These are phyloP conservation scores for Hucho hucho DNA, from an alignment of 2,113 vertebrate species.

Conservation along the genomic window DNA sequence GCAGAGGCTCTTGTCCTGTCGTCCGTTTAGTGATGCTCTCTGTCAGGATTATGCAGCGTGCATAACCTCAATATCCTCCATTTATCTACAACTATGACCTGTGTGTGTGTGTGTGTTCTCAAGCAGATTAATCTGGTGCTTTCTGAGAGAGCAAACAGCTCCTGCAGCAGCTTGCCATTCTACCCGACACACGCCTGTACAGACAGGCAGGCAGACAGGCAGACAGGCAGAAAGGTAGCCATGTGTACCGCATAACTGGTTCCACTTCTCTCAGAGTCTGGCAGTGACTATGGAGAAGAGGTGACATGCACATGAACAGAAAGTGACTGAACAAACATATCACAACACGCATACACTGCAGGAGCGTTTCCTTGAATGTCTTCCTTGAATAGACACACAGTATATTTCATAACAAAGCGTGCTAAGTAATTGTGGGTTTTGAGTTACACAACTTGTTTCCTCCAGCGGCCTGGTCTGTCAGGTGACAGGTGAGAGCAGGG, in stretches of 20 bases:
- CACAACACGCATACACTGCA: background rate
- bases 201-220: background rate
- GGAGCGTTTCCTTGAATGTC: background rate
- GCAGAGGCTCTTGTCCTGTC: slow-evolving; percentile 47
- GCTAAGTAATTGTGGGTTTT: slow-evolving; percentile 66
- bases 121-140: background rate
- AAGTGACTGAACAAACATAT: background rate
- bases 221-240: background rate
- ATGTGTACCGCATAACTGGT: background rate
- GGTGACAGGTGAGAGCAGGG: slow-evolving; percentile 62
- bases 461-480: slow-evolving; percentile 45
- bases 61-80: slow-evolving; percentile 1
- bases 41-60: slow-evolving; percentile 13
- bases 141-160: slow-evolving; percentile 5
- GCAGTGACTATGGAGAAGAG: slow-evolving; percentile 5
- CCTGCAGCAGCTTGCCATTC: slow-evolving; percentile 1
- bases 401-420: slow-evolving; percentile 54
- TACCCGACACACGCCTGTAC: background rate
- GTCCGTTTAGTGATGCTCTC: slow-evolving; percentile 31
- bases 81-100: background rate
- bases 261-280: background rate
- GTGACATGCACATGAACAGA: background rate
- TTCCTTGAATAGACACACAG: background rate
- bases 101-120: background rate
- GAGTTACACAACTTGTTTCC: slow-evolving; percentile 58